Conservation (phyloP, 2,888 invertebrate genomes). For the Oligia fasciuncula region DNA sequence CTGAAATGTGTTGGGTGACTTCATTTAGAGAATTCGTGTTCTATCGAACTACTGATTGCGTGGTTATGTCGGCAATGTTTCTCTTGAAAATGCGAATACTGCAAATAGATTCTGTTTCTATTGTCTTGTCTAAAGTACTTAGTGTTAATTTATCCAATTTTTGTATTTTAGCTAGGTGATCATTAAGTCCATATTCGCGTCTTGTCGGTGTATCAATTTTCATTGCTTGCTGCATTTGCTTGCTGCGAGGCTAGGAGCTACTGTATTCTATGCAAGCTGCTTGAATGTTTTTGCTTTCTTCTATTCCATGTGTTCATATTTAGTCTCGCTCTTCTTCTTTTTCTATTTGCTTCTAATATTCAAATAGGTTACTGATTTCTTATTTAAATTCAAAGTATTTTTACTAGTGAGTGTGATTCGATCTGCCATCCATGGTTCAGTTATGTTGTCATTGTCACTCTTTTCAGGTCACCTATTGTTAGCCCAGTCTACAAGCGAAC, state of each 20-base stretch:
- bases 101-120: background rate
- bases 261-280: background rate
- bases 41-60: background rate
- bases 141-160: background rate
- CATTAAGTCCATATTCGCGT: background rate
- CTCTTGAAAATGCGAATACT: background rate
- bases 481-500: constrained; percentile 4
- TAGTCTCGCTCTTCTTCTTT: background rate
- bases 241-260: background rate
- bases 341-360: background rate
- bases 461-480: constrained; percentile 37
- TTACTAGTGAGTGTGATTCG: background rate
- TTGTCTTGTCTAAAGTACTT: background rate
- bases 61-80: background rate
- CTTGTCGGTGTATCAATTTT: background rate
- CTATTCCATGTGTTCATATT: background rate
- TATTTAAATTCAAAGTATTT: background rate
- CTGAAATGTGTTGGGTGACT: constrained; percentile 39
- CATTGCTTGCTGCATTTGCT: background rate
- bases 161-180: background rate
- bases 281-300: background rate
- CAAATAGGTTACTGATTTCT: background rate
- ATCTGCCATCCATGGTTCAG: background rate
- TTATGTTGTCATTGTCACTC: constrained; percentile 21
- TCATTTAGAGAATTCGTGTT: constrained; percentile 4